Conservation (phyloP, 2,888 invertebrate species). For the Idaea aversata region DNA sequence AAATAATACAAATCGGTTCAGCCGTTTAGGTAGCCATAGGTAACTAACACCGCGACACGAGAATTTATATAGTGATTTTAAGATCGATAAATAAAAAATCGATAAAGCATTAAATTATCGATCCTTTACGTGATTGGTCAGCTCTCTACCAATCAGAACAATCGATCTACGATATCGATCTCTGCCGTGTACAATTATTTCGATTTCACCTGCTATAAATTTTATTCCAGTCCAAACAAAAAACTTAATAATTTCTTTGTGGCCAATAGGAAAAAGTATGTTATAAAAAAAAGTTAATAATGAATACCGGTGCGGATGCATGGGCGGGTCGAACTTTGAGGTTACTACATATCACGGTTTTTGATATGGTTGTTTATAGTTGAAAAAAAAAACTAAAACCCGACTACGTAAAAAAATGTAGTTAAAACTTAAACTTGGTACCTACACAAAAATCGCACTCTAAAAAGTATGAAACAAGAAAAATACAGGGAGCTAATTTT, state of each 20-base stretch:
- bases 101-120: constrained; percentile 31
- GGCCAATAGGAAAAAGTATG: constrained; percentile 78
- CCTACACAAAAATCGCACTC: too few species aligned
- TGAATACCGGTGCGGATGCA: constrained; percentile 57
- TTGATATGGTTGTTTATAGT: constrained; percentile 64
- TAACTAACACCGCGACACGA: too few species aligned
- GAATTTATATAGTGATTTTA: too few species aligned
- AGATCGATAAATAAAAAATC: constrained; percentile 17
- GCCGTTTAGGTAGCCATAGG: too few species aligned
- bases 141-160: constrained; percentile 35
- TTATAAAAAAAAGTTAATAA: constrained; percentile 53
- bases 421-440: too few species aligned
- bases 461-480: too few species aligned
- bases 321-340: constrained; percentile 62
- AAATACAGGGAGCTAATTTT: too few species aligned
- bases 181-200: constrained; percentile 50
- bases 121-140: constrained; percentile 51
- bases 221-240: constrained; percentile 61
- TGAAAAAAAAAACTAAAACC: too few species aligned
- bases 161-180: constrained; percentile 41
- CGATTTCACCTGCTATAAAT: constrained; percentile 73
- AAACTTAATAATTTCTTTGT: constrained; percentile 63
- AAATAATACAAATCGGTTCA: too few species aligned
- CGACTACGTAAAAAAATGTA: too few species aligned
- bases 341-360: constrained; percentile 34